Evolutionary conservation across 2,888 invertebrate genomes (phyloP).

Genomic region (Labia minor): DNA sequence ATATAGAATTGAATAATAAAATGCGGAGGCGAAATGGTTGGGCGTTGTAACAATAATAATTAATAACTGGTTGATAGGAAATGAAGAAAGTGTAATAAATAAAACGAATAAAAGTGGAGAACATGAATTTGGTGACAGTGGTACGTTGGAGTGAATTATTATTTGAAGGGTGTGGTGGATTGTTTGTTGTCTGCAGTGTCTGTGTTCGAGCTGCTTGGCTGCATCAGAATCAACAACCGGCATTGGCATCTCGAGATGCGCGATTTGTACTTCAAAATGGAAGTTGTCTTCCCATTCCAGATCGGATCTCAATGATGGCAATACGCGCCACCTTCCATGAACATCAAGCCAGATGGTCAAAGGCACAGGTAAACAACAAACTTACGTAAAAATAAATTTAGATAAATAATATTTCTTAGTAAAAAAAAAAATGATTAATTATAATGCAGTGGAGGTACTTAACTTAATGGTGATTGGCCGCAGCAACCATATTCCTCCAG

Average conservation of each 20-base stretch:
- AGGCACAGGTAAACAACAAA: not conserved
- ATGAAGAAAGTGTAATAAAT: not conserved
- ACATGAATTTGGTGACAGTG: too few relatives aligned
- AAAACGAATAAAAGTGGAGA: not conserved
- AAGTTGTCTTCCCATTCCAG: not conserved
- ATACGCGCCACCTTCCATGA: not conserved
- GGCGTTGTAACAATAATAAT: not conserved
- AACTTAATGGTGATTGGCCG: too few relatives aligned
- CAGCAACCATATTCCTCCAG: too few relatives aligned
- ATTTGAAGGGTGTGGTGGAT: not conserved
- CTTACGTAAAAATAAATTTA: too few relatives aligned
- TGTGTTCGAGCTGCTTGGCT: not conserved
- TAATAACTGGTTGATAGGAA: not conserved
- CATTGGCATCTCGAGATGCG: not conserved
- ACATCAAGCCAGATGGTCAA: not conserved
- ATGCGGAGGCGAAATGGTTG: not conserved
- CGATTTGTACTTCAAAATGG: not conserved
- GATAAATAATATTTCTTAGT: too few relatives aligned
- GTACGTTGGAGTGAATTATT: not conserved
- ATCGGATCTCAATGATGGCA: not conserved
- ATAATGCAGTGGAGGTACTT: too few relatives aligned
- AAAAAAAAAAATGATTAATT: too few relatives aligned
- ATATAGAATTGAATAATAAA: too few relatives aligned
- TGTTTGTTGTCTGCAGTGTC: not conserved
- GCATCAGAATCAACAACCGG: not conserved